These are phyloP conservation scores for Clanis bilineata DNA, from an alignment of 2,888 invertebrate genomes.

Conservation along the genomic window DNA sequence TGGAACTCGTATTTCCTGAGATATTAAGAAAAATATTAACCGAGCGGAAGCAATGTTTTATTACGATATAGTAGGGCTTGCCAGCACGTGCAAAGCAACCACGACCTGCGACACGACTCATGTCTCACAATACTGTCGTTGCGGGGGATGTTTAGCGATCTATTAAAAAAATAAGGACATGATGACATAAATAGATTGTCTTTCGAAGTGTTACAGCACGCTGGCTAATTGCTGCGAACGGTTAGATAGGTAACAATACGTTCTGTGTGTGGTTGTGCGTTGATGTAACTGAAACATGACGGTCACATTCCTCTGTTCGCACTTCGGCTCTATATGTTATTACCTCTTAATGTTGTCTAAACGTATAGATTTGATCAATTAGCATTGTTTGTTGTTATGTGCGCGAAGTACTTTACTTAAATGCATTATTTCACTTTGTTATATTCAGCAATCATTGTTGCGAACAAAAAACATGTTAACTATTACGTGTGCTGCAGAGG, in stretches of 20 bases:
- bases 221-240: constrained; percentile 53
- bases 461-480: constrained; percentile 78
- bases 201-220: constrained; percentile 58
- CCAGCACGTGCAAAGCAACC: constrained; percentile 73
- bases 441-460: constrained; percentile 58
- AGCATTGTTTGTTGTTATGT: constrained; percentile 32
- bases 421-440: constrained; percentile 43
- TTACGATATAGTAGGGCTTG: constrained; percentile 18
- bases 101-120: constrained; percentile 68
- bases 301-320: constrained; percentile 74
- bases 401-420: constrained; percentile 37
- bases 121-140: constrained; percentile 66
- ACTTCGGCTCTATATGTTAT: constrained; percentile 78
- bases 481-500: constrained; percentile 75
- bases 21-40: constrained; percentile 25
- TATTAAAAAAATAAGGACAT: constrained; percentile 81
- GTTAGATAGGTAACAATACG: constrained; percentile 59
- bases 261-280: constrained; percentile 54
- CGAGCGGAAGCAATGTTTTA: constrained; percentile 20
- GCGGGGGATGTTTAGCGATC: constrained; percentile 80
- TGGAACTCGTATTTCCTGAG: constrained; percentile 38
- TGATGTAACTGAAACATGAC: constrained; percentile 82
- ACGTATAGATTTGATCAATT: constrained; percentile 34
- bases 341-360: constrained; percentile 46
- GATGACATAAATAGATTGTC: constrained; percentile 79